Base-by-base conservation (phyloP, 2,797 vertebrate species). In the Manis crassicaudata region DNA sequence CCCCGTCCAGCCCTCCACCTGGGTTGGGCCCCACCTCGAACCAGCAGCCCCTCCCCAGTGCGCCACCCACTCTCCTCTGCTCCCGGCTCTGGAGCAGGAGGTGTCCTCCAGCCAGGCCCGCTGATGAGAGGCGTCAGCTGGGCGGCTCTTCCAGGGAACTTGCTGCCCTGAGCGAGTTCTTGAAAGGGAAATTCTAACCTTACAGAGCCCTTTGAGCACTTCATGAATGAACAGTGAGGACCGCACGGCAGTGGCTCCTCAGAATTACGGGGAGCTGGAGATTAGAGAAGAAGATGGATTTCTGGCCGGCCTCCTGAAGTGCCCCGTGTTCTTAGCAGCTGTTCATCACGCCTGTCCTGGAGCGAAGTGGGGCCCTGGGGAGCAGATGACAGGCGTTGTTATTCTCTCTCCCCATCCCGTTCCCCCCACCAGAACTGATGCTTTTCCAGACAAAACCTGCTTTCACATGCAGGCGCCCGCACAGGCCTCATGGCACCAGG, bases 141-240 rank as follows among this genome's bases (percentile, higher is more conserved):
- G 96, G 65, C 0, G 5, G 85, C 73, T 54, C 88, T 81, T 40
- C 87, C 29, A 2, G 50, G 76, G 91, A 14, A 6, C 56, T 21
- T 5, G 1, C 50, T 0, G 7, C 67, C 85, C 95, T 21, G 88
- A 92, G 96, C 75, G 23, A 7, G 68, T 79, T 84, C 96, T 95
- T 88, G 65, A 76, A 91, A 95, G 89, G 91, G 50, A 82, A 70
- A 91, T 40, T 65, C 93, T 40, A n/a, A 52, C 93, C 95, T 93
- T 12, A 92, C 46, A 10, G 92, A 6, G 58, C 63, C 92, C 91
- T 93, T 90, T 90, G 94, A 93, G 40, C 88, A 7, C 4, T 0
- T 5, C 2, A 7, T 25, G 94, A 75, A 50, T 13, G 72, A 77
- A 21, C 35, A 25, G 18, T 21, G 25, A 43, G 10, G 0, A 1